Conservation (phyloP, 64 coral and sea anemone species). For the Montipora sp. region DNA sequence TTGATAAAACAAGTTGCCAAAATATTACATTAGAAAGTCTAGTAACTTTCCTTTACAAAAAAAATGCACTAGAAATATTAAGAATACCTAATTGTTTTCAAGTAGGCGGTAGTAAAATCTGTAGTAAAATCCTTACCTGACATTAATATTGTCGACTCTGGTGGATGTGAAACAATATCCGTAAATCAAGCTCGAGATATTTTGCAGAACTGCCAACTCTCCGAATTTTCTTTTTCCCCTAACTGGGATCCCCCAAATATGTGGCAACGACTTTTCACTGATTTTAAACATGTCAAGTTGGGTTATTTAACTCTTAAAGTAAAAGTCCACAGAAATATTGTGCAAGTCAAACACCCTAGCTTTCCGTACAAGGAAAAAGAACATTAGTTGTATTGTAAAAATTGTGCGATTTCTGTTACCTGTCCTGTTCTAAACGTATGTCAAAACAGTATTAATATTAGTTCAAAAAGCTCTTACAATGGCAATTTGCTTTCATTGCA, state of each 20-base stretch:
- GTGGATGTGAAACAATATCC: slow-evolving; percentile 60
- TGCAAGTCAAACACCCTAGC: slow-evolving; percentile 54
- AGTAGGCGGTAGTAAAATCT: neutral
- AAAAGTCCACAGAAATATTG: slow-evolving; percentile 62
- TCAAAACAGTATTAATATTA: slow-evolving; percentile 34
- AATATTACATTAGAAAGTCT: slow-evolving; percentile 62
- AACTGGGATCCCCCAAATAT: slow-evolving; percentile 54
- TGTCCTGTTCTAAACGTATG: slow-evolving; percentile 55
- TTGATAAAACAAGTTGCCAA: slow-evolving; percentile 67
- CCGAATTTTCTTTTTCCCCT: slow-evolving; percentile 42
- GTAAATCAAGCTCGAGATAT: slow-evolving; percentile 29
- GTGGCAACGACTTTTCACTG: slow-evolving; percentile 58
- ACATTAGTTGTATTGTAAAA: slow-evolving; percentile 60
- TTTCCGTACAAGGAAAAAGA: slow-evolving; percentile 59
- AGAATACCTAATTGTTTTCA: slow-evolving; percentile 57
- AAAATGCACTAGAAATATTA: slow-evolving; percentile 61
- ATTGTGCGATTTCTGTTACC: slow-evolving; percentile 57
- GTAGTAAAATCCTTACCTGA: slow-evolving; percentile 64
- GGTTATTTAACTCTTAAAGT: slow-evolving; percentile 64
- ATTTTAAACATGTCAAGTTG: slow-evolving; percentile 56
- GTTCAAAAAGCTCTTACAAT: slow-evolving; percentile 10
- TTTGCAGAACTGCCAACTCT: slow-evolving; percentile 59
- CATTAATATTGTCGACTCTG: slow-evolving; percentile 54
- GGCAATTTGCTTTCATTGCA: slow-evolving; percentile 54
- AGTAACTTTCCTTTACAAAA: slow-evolving; percentile 56